Conservation (phyloP, 1,140 invertebrate genomes). For the Parapsyche elsis region DNA sequence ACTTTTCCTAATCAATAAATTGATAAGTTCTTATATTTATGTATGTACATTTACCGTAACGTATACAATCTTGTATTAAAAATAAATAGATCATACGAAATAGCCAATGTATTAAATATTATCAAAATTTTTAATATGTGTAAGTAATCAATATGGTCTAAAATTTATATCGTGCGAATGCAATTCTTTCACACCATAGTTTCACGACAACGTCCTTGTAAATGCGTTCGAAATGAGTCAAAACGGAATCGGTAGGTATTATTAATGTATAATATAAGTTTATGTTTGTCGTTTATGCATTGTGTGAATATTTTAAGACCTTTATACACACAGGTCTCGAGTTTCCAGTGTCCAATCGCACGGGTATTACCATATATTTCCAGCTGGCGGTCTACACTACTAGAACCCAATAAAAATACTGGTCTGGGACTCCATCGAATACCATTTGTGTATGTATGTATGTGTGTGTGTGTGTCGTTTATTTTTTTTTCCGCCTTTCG, state of each 20-base stretch:
- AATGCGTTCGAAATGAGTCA: not conserved
- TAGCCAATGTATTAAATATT: too few species aligned
- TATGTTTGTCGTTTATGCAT: too few species aligned
- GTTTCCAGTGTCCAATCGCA: conserved; percentile 11
- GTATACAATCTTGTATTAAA: too few species aligned
- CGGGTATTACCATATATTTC: conserved; percentile 41
- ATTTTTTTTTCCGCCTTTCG: not conserved
- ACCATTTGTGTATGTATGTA: not conserved
- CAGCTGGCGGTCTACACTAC: not conserved
- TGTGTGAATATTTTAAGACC: conserved; percentile 10
- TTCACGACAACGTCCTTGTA: too few species aligned
- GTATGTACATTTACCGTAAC: too few species aligned
- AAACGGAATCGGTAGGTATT: not conserved
- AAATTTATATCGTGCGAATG: too few species aligned
- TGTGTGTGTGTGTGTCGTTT: not conserved
- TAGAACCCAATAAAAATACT: conserved; percentile 49
- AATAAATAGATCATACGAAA: too few species aligned
- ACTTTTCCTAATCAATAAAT: too few species aligned
- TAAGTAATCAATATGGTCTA: too few species aligned
- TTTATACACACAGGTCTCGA: not conserved
- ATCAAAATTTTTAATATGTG: too few species aligned
- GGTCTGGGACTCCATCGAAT: not conserved
- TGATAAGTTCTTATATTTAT: too few species aligned
- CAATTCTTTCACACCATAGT: too few species aligned
- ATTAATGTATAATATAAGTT: not conserved